phyloP scores from a whole-genome alignment of 2,797 vertebrate genomes.

The Chrysolophus pictus region DNA sequence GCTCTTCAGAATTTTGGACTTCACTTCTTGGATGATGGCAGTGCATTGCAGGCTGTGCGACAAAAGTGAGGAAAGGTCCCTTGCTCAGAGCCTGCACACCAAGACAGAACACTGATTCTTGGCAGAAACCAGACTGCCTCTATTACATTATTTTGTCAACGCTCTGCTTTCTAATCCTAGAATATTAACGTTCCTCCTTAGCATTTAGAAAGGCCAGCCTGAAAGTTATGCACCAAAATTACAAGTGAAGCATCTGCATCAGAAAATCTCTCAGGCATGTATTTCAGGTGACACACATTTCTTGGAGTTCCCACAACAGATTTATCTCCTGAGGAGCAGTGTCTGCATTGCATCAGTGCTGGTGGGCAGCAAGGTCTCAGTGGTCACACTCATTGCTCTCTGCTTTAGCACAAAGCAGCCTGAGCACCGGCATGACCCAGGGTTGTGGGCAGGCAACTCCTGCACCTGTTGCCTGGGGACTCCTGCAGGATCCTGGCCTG shows the following conservation, averaged over 20 bases:
- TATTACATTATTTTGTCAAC: neutral
- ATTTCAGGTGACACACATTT: neutral
- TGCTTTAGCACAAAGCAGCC: constrained; percentile 4
- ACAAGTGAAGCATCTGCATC: neutral
- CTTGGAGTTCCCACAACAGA: constrained; percentile 26
- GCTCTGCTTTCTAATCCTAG: neutral
- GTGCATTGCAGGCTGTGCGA: neutral
- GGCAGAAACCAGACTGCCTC: neutral
- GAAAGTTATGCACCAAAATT: neutral
- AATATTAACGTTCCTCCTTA: neutral
- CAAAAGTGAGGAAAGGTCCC: neutral
- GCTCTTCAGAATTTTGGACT: neutral
- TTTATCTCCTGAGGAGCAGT: neutral
- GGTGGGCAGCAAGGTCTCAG: constrained; percentile 1
- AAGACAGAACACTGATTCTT: neutral
- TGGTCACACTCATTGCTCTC: neutral
- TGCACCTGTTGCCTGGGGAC: constrained; percentile 56
- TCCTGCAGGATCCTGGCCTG: neutral
- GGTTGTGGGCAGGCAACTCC: neutral
- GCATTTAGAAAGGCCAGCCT: neutral
- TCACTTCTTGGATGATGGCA: neutral
- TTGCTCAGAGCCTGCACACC: neutral
- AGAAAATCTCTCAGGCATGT: neutral
- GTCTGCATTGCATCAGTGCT: neutral
- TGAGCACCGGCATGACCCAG: neutral